Evolutionary conservation across 2,113 vertebrate genomes (phyloP), one percentile per base, ranked within the genome.

Genomic region (Gila orcuttii): DNA sequence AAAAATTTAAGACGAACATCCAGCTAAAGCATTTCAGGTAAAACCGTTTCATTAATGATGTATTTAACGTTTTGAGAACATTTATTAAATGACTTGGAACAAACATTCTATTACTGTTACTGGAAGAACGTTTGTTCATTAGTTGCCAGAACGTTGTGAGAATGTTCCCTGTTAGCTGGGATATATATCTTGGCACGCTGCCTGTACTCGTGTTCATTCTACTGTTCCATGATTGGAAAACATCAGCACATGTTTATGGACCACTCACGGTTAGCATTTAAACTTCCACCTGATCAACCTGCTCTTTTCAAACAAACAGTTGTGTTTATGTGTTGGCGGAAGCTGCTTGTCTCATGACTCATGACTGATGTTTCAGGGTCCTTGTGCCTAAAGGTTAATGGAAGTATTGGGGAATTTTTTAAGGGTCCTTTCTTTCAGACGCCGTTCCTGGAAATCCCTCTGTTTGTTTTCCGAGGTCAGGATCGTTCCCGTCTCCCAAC

Each of bases 361-460:
- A 86, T 23, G 66, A 73, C 15, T n/a, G 4, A 28, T 28, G 15
- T 45, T 57, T 69, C 31, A 68, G 45, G 31, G 33, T 69, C 85
- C 85, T 50, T 21, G 19, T 64, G 79, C 79, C 19, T n/a, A 74
- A 82, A 74, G 28, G 78, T 86, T 81, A 75, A 86, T 73, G 77
- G 66, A 60, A 60, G 57, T 74, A 31, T 79, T 50, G 31, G 85
- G 85, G 60, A 33, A 59, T 73, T 39, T 80, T 73, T 69, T 5
- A 78, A 80, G 78, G 15, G 59, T 80, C 36, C 52, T 36, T 17
- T 71, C 57, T 15, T 31, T 78, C 60, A 57, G 50, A 6, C 4
- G 15, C 59, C n/a, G 28, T 77, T 77, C 74, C 79, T 86, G 33
- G 31, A 86, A 86, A 82, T 45, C 55, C 50, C 69, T 79, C 33